Evolutionary conservation across 2,888 invertebrate genomes (phyloP).

Genomic region (Metacarcinus magister): DNA sequence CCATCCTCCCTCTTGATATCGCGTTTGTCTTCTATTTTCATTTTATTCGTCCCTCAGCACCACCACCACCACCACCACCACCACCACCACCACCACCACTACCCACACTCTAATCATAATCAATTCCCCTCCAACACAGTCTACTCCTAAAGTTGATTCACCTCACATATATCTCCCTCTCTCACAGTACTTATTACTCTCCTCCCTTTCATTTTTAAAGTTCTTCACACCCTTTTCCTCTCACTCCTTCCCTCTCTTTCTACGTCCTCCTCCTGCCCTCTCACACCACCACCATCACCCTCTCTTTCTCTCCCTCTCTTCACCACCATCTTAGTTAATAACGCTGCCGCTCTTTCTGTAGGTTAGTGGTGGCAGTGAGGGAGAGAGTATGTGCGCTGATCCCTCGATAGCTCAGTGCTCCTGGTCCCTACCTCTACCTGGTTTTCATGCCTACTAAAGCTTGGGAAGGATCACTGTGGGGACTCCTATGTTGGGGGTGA

Average conservation of each 20-base stretch:
- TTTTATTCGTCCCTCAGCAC: neutral
- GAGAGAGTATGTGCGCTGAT: neutral
- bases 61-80: constrained; percentile 15
- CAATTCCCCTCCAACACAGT: neutral
- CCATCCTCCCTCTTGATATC: neutral
- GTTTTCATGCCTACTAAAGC: neutral
- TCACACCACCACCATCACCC: neutral
- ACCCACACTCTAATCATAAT: neutral
- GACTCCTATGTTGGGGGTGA: neutral
- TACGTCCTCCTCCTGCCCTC: neutral
- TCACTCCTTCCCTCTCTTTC: neutral
- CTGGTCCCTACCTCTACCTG: no score
- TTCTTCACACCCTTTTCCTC: neutral
- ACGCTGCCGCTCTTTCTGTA: neutral
- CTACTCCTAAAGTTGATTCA: neutral
- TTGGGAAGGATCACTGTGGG: neutral
- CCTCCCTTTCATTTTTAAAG: neutral
- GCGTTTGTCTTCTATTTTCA: neutral
- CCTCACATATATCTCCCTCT: neutral
- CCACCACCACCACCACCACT: no score
- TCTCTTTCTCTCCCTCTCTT: neutral
- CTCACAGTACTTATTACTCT: neutral
- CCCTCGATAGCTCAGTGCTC: no score
- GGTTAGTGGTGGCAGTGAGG: constrained; percentile 26
- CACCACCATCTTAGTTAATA: constrained; percentile 9